Conservation (phyloP, 2,113 vertebrate genomes). For the Saccopteryx leptura region DNA sequence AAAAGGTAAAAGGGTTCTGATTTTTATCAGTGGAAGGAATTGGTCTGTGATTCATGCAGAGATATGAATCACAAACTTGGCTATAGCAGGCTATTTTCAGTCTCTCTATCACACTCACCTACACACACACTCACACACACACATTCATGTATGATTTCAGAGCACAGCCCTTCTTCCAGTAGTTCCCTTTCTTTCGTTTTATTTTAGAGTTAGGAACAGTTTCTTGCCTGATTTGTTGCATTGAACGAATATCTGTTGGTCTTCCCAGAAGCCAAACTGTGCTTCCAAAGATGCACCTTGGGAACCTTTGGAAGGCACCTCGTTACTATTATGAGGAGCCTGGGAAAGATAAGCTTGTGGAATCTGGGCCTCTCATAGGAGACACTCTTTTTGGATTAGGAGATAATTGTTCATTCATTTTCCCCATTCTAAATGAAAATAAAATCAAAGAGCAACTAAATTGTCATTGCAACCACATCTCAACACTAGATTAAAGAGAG, state of each 20-base stretch:
- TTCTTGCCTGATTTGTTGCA: not conserved
- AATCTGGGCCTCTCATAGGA: not conserved
- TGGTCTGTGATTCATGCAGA: not conserved
- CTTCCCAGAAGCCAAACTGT: not conserved
- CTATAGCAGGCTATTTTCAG: not conserved
- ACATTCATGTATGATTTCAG: not conserved
- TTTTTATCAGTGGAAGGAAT: not conserved
- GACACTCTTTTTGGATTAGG: not conserved
- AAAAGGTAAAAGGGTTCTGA: not conserved
- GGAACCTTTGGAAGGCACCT: not conserved
- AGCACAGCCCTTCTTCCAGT: not conserved
- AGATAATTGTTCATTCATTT: not conserved
- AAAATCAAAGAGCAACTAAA: not conserved
- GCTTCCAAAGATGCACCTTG: not conserved
- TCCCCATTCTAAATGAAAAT: conserved; percentile 1
- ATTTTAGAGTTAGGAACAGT: not conserved
- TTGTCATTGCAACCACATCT: not conserved
- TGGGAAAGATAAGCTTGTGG: not conserved
- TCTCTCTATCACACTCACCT: not conserved
- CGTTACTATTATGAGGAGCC: not conserved
- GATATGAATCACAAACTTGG: not conserved
- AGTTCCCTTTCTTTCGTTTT: not conserved
- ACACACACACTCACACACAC: not conserved
- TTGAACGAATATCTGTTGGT: not conserved
- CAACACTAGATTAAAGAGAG: not conserved